Conservation (phyloP, 92 coral and sea anemone species). For the Bergia puertoricense region DNA sequence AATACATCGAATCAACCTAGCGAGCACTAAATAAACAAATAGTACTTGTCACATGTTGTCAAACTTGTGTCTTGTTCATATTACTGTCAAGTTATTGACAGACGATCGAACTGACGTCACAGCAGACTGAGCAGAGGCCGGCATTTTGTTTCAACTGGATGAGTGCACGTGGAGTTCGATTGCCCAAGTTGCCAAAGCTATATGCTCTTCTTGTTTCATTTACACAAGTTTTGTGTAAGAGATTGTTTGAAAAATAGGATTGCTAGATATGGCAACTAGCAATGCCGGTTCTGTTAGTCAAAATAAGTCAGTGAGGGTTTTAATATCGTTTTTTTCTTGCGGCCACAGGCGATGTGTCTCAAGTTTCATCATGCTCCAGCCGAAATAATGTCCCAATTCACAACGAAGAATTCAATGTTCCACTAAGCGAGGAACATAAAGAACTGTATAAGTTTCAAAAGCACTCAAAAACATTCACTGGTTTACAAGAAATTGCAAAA, state of each 20-base stretch:
- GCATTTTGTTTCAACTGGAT: too few relatives aligned
- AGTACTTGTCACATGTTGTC: too few relatives aligned
- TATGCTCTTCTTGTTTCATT: background rate
- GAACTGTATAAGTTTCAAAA: background rate
- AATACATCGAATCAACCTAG: too few relatives aligned
- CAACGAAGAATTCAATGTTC: conserved; percentile 18
- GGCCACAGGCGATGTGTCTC: background rate
- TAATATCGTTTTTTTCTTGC: conserved; percentile 33
- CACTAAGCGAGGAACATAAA: conserved; percentile 15
- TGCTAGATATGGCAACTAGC: background rate
- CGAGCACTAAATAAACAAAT: too few relatives aligned
- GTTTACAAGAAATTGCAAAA: background rate
- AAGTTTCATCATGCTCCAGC: too few relatives aligned
- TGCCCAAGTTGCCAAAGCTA: background rate
- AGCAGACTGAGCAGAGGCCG: too few relatives aligned
- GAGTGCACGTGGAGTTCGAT: too few relatives aligned
- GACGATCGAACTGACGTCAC: too few relatives aligned
- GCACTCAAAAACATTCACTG: conserved; percentile 21
- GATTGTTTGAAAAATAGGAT: background rate
- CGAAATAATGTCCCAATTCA: background rate
- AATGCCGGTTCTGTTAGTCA: conserved; percentile 24
- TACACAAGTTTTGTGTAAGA: conserved; percentile 15
- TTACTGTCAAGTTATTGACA: too few relatives aligned
- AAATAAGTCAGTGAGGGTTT: conserved; percentile 29
- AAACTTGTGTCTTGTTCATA: too few relatives aligned